Percentiles rank a stretch among this genome's conserved stretches.
These are phyloP conservation scores for Anthopleura sola DNA, from an alignment of 64 coral and sea anemone genomes.

Conservation along the genomic window DNA sequence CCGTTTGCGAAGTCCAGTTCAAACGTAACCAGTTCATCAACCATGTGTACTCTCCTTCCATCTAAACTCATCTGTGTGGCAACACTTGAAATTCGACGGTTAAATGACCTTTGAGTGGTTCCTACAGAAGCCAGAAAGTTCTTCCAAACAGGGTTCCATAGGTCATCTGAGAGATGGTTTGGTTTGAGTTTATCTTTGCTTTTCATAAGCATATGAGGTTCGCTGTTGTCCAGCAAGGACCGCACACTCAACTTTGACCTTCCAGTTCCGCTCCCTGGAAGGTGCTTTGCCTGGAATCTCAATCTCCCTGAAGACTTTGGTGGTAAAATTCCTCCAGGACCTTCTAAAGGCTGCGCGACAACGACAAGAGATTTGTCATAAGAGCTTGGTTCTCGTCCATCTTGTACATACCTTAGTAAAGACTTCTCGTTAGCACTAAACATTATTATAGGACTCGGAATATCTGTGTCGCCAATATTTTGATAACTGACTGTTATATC, in stretches of 20 bases:
- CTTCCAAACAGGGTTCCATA: constrained; percentile 70
- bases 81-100: constrained; percentile 46
- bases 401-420: constrained; percentile 43
- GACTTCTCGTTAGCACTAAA: constrained; percentile 22
- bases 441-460: constrained; percentile 40
- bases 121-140: constrained; percentile 77
- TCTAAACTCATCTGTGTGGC: constrained; percentile 58
- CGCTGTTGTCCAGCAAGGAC: background rate
- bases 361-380: constrained; percentile 38
- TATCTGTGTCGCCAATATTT: constrained; percentile 73
- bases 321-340: constrained; percentile 63
- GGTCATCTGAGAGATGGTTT: constrained; percentile 16
- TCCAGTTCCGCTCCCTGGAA: constrained; percentile 1
- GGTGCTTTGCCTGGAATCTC: constrained; percentile 28
- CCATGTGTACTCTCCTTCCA: constrained; percentile 63
- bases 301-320: constrained; percentile 54
- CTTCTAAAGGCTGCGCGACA: constrained; percentile 58
- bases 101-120: constrained; percentile 47
- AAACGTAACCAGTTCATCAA: constrained; percentile 58
- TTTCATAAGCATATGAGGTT: constrained; percentile 58
- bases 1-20: constrained; percentile 78
- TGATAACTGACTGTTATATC: constrained; percentile 64
- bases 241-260: background rate
- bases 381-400: constrained; percentile 1
- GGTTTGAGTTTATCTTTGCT: constrained; percentile 70